Evolutionary conservation across 2,888 invertebrate genomes (phyloP), one percentile per base, ranked within the genome.

Genomic region (Drosophila eohydei): DNA sequence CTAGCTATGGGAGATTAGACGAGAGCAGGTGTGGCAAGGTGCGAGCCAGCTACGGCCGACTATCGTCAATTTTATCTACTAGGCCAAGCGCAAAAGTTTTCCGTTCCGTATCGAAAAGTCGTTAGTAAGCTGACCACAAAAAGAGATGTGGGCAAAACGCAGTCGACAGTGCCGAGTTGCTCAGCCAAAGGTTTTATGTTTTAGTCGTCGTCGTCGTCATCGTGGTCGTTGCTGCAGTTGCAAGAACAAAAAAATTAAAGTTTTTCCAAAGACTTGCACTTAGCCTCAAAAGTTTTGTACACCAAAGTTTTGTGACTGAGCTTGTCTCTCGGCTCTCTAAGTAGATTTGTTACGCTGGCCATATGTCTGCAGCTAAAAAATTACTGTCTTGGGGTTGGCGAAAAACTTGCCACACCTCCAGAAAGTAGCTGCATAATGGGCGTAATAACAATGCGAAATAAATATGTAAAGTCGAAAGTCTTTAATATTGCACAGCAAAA

Each of bases 91-190:
- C 61, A 73, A 86, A 88, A 82, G 74, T 72, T 83, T 88, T 68
- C 40, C 68, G 74, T 67, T 74, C 44, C 75, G 73, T 83, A 88
- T 88, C 81, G 83, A 81, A 86, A 83, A 88, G 81, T 83, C 84
- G 81, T 75, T 88, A 83, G 88, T 86, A 83, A 88, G 89, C 88
- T 86, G 83, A 86, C 83, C 83, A 65, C 86, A 85, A 66, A 74
- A 71, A 62, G 62, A 75, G 64, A 76, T 70, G 58, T 69, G 62
- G 68, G 16, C 60, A 36, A 30, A 51, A 21, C 16, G 51, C 51
- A 51, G 38, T 36, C 52, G 52, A 60, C 28, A 61, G 73, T 62
- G 56, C 43, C 43, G 55, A 61, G 60, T 69, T 71, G 54, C 8
- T 60, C 52, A 58, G 58, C 48, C 48, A 63, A 65, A 52, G 65